Conservation (phyloP, 2,113 vertebrate genomes). For the Burhinus bistriatus region DNA sequence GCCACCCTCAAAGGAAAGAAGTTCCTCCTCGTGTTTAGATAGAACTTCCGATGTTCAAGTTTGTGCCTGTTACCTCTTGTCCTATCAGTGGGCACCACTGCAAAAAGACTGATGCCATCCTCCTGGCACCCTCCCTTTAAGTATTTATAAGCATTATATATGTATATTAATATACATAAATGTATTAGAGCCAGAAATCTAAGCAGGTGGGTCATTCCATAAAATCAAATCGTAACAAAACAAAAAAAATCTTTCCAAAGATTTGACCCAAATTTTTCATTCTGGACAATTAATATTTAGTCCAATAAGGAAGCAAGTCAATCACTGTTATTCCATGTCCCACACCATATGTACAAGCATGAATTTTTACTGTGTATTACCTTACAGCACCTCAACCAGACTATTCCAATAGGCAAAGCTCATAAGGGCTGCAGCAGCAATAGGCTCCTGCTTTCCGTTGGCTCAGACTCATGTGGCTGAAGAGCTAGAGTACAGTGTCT, state of each 20-base stretch:
- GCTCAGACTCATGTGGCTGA: rapidly evolving
- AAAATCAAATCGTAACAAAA: not conserved
- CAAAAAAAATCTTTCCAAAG: not conserved
- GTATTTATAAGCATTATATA: no score
- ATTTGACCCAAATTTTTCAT: not conserved
- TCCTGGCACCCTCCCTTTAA: no score
- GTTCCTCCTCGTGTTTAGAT: no score
- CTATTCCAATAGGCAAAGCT: not conserved
- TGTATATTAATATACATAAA: not conserved
- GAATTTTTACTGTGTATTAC: not conserved
- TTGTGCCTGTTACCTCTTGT: no score
- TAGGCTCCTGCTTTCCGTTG: not conserved
- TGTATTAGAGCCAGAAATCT: not conserved
- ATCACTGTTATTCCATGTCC: not conserved
- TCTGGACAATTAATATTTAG: not conserved
- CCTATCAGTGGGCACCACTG: no score
- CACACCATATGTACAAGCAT: not conserved
- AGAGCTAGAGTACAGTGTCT: not conserved
- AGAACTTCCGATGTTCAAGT: no score
- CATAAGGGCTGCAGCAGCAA: not conserved
- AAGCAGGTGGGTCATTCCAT: not conserved
- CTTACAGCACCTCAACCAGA: not conserved
- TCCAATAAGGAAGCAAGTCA: not conserved
- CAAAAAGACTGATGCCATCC: no score
- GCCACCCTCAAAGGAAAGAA: no score